A percentile compares a stretch with the other conserved stretches of the same genome.
phyloP scores from a whole-genome alignment of 1,140 invertebrate genomes.

The Camponotus vicinus region DNA sequence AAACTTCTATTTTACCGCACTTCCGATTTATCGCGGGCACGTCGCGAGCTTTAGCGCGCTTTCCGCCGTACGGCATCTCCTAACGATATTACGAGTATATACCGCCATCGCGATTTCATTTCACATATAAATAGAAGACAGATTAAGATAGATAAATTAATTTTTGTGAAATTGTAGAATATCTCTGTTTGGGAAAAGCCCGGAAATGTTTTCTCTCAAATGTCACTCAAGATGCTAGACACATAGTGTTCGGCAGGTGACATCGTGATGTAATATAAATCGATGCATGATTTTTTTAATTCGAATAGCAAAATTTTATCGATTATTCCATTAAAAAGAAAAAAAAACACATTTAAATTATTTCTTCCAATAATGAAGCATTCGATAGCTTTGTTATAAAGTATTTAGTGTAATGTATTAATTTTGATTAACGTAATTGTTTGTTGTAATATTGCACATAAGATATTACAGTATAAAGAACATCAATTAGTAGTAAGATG shows the following conservation, averaged over 20 bases:
- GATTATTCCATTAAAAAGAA: no score
- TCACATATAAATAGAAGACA: not conserved
- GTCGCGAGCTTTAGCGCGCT: conserved; percentile 48
- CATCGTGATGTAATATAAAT: not conserved
- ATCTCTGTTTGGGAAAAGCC: not conserved
- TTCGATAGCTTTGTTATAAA: not conserved
- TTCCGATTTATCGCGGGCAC: conserved; percentile 61
- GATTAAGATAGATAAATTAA: conserved; percentile 6
- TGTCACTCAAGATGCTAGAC: not conserved
- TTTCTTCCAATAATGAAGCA: not conserved
- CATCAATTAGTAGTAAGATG: conserved; percentile 11
- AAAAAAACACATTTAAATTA: conserved; percentile 16
- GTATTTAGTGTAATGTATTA: not conserved
- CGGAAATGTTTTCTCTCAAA: no score
- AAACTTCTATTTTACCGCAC: conserved; percentile 59
- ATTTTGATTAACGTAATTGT: conserved; percentile 51
- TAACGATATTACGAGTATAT: conserved; percentile 15
- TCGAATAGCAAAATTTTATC: not conserved
- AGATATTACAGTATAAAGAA: not conserved
- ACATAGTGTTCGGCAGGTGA: not conserved
- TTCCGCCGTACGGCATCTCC: not conserved
- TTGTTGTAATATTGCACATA: not conserved
- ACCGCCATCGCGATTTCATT: conserved; percentile 11
- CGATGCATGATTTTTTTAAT: conserved; percentile 12
- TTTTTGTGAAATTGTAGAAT: not conserved